These are phyloP conservation scores for Malurus leucopterus DNA, from an alignment of 2,797 vertebrate genomes.

Conservation along the genomic window DNA sequence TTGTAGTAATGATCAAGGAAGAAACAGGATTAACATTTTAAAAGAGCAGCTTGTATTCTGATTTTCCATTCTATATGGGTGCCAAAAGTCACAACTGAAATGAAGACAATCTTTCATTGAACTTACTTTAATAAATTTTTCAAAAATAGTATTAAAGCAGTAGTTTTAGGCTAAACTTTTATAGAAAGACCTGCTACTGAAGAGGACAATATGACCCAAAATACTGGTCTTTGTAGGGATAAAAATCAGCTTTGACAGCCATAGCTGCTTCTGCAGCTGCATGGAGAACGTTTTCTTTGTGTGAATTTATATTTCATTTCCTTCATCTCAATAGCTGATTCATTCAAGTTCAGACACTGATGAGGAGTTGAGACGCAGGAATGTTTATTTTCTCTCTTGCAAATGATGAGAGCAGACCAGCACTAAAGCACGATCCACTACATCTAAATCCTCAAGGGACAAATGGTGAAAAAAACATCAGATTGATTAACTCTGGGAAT, in stretches of 20 bases:
- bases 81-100: neutral
- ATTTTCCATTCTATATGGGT: neutral
- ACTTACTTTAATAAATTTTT: neutral
- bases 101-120: neutral
- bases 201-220: neutral
- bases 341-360: conserved; percentile 31
- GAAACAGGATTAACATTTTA: neutral
- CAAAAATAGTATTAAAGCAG: neutral
- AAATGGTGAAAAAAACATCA: neutral
- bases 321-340: conserved; percentile 28
- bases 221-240: neutral
- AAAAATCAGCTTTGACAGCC: conserved; percentile 1
- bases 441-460: neutral
- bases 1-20: neutral
- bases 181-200: neutral
- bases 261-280: conserved; percentile 18
- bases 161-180: neutral
- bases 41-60: neutral
- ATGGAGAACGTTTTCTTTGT: conserved; percentile 13
- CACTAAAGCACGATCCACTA: neutral
- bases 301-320: conserved; percentile 45
- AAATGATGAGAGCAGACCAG: neutral
- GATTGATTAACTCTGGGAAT: neutral
- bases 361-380: neutral
- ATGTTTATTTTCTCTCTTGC: conserved; percentile 28